phyloP scores from a whole-genome alignment of 2,888 invertebrate genomes.

The Scaptomyza parva region DNA sequence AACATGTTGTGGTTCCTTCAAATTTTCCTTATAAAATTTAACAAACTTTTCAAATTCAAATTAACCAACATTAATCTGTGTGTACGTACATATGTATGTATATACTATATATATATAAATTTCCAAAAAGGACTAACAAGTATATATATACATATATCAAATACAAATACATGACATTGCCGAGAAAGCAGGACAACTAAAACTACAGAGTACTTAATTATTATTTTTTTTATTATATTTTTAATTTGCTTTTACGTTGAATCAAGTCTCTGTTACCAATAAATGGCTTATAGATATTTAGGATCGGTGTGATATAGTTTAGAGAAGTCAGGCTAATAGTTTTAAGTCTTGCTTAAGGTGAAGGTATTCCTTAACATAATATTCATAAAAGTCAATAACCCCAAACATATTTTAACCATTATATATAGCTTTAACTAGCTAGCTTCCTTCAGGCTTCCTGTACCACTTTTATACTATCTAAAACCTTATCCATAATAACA shows the following conservation, averaged over 20 bases:
- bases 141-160: conserved; percentile 19
- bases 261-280: conserved; percentile 27
- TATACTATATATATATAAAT: conserved; percentile 36
- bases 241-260: conserved; percentile 48
- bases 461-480: conserved; percentile 1
- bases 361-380: neutral
- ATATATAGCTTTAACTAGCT: conserved; percentile 3
- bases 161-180: conserved; percentile 69
- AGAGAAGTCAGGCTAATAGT: too few species aligned
- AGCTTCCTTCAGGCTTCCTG: neutral
- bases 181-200: conserved; percentile 84
- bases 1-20: conserved; percentile 69
- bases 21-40: conserved; percentile 57
- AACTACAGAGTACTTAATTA: conserved; percentile 38
- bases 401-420: neutral
- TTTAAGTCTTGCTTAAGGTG: too few species aligned
- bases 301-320: neutral
- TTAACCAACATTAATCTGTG: conserved; percentile 50
- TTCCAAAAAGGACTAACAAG: conserved; percentile 40
- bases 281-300: conserved; percentile 4
- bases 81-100: conserved; percentile 5
- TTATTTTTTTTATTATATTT: conserved; percentile 34
- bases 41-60: conserved; percentile 61
- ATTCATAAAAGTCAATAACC: neutral
- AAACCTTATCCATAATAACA: conserved; percentile 15